Evolutionary conservation across 2,888 invertebrate species (phyloP).

Genomic region (Meghimatium bilineatum): DNA sequence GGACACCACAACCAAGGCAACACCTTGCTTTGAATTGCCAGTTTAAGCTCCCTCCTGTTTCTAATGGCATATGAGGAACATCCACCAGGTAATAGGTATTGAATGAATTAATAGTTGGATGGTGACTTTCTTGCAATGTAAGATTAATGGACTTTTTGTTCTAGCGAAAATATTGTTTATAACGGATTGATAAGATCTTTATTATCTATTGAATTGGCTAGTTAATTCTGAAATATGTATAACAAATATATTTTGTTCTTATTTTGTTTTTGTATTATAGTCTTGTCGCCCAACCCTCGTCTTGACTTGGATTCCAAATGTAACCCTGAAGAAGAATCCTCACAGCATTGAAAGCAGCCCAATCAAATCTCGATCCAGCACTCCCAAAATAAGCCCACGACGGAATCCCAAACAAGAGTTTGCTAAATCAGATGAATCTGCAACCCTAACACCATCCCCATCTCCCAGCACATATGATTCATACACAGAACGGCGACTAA

Average conservation of each 20-base stretch:
- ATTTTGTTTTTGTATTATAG: conserved; percentile 60
- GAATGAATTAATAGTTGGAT: too few relatives aligned
- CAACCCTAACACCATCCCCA: conserved; percentile 60
- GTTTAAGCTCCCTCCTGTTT: too few relatives aligned
- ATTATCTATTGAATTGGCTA: background rate
- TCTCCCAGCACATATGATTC: conserved; percentile 60
- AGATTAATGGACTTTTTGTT: too few relatives aligned
- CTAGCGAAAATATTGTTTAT: too few relatives aligned
- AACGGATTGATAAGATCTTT: too few relatives aligned
- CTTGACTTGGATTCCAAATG: conserved; percentile 96
- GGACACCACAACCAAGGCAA: too few relatives aligned
- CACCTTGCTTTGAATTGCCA: too few relatives aligned
- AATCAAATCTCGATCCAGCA: conserved; percentile 63
- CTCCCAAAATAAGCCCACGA: conserved; percentile 68
- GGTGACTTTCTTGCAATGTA: too few relatives aligned
- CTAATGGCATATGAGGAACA: too few relatives aligned
- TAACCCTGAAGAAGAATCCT: conserved; percentile 90
- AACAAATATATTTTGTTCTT: background rate
- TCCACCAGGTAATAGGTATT: too few relatives aligned
- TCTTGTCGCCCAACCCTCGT: conserved; percentile 84
- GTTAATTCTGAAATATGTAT: background rate
- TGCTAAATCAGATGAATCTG: conserved; percentile 60
- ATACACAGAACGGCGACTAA: conserved; percentile 33
- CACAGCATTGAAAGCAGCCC: conserved; percentile 76
- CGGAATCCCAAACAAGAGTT: conserved; percentile 69